Evolutionary conservation across 1,140 invertebrate genomes (phyloP).

Genomic region (Paracyclopina nana): DNA sequence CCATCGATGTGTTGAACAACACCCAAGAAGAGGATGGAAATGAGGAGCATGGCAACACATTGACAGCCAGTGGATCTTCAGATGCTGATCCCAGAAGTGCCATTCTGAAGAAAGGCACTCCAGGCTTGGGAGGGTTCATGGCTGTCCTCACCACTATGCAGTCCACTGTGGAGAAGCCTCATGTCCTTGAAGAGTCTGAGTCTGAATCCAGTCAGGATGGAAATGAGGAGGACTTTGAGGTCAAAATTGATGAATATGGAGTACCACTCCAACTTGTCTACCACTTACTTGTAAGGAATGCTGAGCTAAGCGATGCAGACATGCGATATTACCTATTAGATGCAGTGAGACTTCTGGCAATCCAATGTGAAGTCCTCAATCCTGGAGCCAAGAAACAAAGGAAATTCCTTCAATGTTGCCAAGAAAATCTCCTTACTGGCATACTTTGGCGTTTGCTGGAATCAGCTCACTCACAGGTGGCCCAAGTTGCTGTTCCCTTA

Average conservation of each 20-base stretch:
- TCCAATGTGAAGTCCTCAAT: slow-evolving; percentile 79
- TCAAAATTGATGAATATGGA: not conserved
- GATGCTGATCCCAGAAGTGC: not conserved
- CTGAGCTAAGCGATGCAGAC: slow-evolving; percentile 47
- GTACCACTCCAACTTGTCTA: slow-evolving; percentile 8
- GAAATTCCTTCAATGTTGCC: slow-evolving; percentile 91
- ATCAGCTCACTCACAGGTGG: slow-evolving; percentile 32
- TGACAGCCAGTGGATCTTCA: not conserved
- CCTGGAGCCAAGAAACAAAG: slow-evolving; percentile 69
- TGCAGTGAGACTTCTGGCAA: slow-evolving; percentile 69
- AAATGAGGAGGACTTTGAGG: not conserved
- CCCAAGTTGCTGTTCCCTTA: slow-evolving; percentile 67
- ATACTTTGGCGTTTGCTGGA: slow-evolving; percentile 7
- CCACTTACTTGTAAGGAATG: slow-evolving; percentile 16
- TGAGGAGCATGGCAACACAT: too few relatives aligned
- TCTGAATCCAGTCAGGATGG: slow-evolving; percentile 1
- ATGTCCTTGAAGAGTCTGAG: slow-evolving; percentile 4
- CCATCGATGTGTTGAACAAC: slow-evolving; percentile 1
- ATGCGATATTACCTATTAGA: slow-evolving; percentile 80
- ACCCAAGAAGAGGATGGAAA: not conserved
- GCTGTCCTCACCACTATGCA: slow-evolving; percentile 15
- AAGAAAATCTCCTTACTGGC: slow-evolving; percentile 83
- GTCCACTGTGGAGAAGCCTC: slow-evolving; percentile 2
- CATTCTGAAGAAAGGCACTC: slow-evolving; percentile 5
- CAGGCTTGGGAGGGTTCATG: slow-evolving; percentile 14